phyloP scores from a whole-genome alignment of 1,140 invertebrate genomes.

The Zaprionus nigranus region DNA sequence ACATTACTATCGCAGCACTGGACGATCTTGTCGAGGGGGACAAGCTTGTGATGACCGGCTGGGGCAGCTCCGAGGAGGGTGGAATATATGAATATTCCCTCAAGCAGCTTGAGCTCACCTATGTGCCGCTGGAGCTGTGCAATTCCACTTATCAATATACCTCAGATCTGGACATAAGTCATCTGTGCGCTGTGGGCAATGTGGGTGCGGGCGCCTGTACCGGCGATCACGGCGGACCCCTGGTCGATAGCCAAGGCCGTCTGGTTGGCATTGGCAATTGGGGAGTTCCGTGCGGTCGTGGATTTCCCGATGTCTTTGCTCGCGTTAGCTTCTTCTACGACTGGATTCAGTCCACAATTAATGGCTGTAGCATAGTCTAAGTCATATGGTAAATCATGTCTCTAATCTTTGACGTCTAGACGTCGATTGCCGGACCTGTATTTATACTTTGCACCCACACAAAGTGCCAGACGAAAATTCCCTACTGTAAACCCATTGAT shows the following conservation, averaged over 20 bases:
- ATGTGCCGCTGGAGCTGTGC: slow-evolving; percentile 55
- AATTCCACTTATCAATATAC: slow-evolving; percentile 44
- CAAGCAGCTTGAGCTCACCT: slow-evolving; percentile 62
- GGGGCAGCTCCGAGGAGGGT: slow-evolving; percentile 81
- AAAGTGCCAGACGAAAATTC: slow-evolving; percentile 2
- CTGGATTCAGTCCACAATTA: slow-evolving; percentile 69
- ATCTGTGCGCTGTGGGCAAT: slow-evolving; percentile 87
- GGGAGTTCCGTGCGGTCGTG: slow-evolving; percentile 85
- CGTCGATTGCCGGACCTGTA: slow-evolving; percentile 1
- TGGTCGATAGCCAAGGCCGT: slow-evolving; percentile 62
- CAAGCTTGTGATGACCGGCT: slow-evolving; percentile 85
- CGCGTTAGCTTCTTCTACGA: slow-evolving; percentile 77
- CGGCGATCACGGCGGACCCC: slow-evolving; percentile 70
- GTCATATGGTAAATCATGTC: slow-evolving; percentile 11
- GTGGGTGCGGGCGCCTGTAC: slow-evolving; percentile 84
- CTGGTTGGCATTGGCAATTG: slow-evolving; percentile 84
- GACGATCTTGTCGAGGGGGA: slow-evolving; percentile 62
- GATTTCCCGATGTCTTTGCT: slow-evolving; percentile 86
- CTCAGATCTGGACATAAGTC: slow-evolving; percentile 63
- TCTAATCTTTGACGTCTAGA: slow-evolving; percentile 45
- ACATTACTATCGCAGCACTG: slow-evolving; percentile 65
- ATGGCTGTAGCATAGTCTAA: slow-evolving; percentile 52
- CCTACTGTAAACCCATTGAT: background rate
- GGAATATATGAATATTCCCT: slow-evolving; percentile 50
- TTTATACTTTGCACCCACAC: slow-evolving; percentile 31